Evolutionary conservation across 2,888 invertebrate species (phyloP).

Genomic region (Julus scandinavius): DNA sequence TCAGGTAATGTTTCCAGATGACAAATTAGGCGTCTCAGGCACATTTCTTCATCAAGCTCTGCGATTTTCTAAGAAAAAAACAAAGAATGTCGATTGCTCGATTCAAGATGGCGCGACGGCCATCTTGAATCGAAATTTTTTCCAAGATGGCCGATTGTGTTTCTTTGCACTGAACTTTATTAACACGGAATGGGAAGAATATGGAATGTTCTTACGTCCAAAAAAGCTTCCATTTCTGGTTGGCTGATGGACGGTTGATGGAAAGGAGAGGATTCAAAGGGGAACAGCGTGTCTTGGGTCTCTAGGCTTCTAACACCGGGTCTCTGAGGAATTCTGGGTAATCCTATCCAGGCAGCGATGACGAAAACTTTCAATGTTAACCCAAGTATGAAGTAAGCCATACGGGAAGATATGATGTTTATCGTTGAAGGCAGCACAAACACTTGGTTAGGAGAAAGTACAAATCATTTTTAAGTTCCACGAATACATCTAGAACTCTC

Average conservation of each 20-base stretch:
- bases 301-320: background rate
- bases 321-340: background rate
- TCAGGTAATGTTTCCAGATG: background rate
- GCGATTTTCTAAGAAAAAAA: background rate
- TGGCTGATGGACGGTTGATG: background rate
- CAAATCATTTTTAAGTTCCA: too few relatives aligned
- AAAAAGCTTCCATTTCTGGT: background rate
- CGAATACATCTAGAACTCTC: too few relatives aligned
- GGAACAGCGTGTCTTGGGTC: too few relatives aligned
- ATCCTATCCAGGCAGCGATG: conserved; percentile 6
- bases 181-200: too few relatives aligned
- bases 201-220: conserved; percentile 15
- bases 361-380: background rate
- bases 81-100: background rate
- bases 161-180: too few relatives aligned
- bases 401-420: background rate
- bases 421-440: background rate
- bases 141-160: too few relatives aligned
- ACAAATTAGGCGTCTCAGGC: conserved; percentile 18
- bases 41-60: background rate
- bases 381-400: background rate
- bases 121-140: too few relatives aligned
- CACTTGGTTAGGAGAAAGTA: background rate
- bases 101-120: too few relatives aligned
- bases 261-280: background rate